These are phyloP conservation scores for Malthinus seriepunctatus DNA, from an alignment of 2,888 invertebrate species.

Conservation along the genomic window DNA sequence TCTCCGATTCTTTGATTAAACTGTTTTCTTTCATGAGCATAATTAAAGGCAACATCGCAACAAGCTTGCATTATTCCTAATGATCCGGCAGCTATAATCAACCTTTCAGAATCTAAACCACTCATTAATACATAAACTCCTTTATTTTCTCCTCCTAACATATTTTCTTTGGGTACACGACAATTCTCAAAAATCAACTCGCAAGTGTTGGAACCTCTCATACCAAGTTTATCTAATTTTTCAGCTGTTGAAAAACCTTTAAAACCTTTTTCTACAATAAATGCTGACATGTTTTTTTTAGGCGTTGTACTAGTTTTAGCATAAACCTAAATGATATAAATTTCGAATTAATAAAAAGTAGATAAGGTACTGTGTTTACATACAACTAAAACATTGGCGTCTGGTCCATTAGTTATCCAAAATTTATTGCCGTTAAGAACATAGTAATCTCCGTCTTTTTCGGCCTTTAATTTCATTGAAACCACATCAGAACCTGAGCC, in stretches of 20 bases:
- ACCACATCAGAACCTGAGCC: slow-evolving; percentile 96
- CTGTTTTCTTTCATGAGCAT: slow-evolving; percentile 94
- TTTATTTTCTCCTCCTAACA: slow-evolving; percentile 83
- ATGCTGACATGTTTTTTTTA: slow-evolving; percentile 92
- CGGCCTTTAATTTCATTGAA: slow-evolving; percentile 92
- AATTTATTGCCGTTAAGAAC: slow-evolving; percentile 96
- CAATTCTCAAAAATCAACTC: slow-evolving; percentile 97
- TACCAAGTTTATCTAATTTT: slow-evolving; percentile 96
- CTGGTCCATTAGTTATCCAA: slow-evolving; percentile 99
- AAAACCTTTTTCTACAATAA: slow-evolving; percentile 86
- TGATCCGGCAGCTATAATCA: slow-evolving; percentile 88
- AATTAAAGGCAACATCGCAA: slow-evolving; percentile 90
- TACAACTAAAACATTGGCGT: slow-evolving; percentile 92
- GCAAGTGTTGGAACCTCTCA: slow-evolving; percentile 95
- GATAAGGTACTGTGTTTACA: slow-evolving; percentile 35
- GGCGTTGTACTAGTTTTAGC: slow-evolving; percentile 81
- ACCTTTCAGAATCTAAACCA: slow-evolving; percentile 90
- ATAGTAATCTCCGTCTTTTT: slow-evolving; percentile 87
- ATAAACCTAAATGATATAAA: slow-evolving; percentile 67
- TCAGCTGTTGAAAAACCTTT: slow-evolving; percentile 87
- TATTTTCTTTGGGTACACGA: slow-evolving; percentile 80
- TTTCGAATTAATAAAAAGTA: neutral
- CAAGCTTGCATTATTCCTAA: slow-evolving; percentile 96
- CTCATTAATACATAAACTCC: slow-evolving; percentile 98
- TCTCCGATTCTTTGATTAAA: slow-evolving; percentile 88